Percentiles rank a stretch among this genome's conserved stretches.
phyloP scores from a whole-genome alignment of 2,888 invertebrate species.

The Quadroppia sp. region DNA sequence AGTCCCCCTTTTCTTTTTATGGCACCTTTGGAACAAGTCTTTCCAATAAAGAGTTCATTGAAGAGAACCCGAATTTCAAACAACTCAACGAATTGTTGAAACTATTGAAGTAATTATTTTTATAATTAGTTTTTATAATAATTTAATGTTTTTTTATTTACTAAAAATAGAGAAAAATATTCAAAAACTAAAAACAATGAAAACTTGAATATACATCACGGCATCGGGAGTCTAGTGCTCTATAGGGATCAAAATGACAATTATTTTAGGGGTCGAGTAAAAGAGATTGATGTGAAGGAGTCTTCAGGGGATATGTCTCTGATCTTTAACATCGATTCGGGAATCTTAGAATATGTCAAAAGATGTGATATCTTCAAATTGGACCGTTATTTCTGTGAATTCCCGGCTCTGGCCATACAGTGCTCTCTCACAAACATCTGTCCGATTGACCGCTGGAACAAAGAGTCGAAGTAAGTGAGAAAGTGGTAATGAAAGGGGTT shows the following conservation, averaged over 20 bases:
- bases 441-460: not conserved
- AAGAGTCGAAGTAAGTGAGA: not conserved
- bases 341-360: not conserved
- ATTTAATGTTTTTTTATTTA: not conserved
- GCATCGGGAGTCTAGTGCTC: slow-evolving; percentile 16
- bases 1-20: not conserved
- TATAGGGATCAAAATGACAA: not conserved
- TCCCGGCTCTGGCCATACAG: not conserved
- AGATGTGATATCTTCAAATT: not conserved
- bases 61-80: not conserved
- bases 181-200: not conserved
- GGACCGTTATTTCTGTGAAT: not conserved
- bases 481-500: not conserved
- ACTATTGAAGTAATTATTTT: not conserved
- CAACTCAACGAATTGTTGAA: not conserved
- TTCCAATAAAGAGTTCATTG: not conserved
- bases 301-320: not conserved
- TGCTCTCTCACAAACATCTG: not conserved
- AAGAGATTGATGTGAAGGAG: not conserved
- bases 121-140: not conserved
- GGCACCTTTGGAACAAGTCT: not conserved
- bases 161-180: not conserved
- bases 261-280: not conserved
- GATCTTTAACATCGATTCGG: not conserved
- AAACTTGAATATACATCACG: not conserved